Base-by-base conservation (phyloP, 2,888 invertebrate species). In the Xestia ashworthii region DNA sequence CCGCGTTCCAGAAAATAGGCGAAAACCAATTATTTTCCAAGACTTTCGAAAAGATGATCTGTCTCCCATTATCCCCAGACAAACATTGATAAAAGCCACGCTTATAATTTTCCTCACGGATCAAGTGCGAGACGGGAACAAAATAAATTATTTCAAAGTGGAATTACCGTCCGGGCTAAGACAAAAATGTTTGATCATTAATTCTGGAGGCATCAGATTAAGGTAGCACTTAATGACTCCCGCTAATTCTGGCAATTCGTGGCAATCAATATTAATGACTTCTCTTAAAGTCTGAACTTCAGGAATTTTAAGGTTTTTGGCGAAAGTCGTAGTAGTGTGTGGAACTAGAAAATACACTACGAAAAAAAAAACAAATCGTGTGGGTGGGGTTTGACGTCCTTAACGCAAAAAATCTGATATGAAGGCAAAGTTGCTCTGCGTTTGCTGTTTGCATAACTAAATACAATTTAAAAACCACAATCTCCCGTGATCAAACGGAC, bases 161-260 rank as follows among this genome's bases (percentile, higher is more conserved):
- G 44, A 70, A 81, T 80, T 81, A 60, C 60, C 58, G 60, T 41
- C 65, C 9, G 22, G 32, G 14, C 44, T 25, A 1, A 60, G 48
- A 82, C 69, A 60, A 74, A 66, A 82, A 82, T 80, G 19, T 71
- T 76, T 76, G 48, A 70, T 82, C 76, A 70, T 82, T 80, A 82
- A 76, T 80, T 55, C 76, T 8, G 64, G 44, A 53, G 60, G n/a
- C 38, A 76, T 46, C 75, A 70, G 65, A 69, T 70, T 48, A 76
- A 48, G 70, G 22, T 71, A 22, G 44, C 58, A 64, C 46, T 58
- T 81, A 81, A 80, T 81, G 77, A 82, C 53, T 62, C 53, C 38
- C 14, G 53, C 69, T 82, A 76, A 66, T 76, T 82, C n/a, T 38
- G 55, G 62, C 46, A 68, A 48, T 62, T 71, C n/a, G 46, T 66